A percentile compares a stretch with the other conserved stretches of the same genome.
Conservation (phyloP, 2,113 vertebrate genomes). For the Sapayoa aenigma region DNA sequence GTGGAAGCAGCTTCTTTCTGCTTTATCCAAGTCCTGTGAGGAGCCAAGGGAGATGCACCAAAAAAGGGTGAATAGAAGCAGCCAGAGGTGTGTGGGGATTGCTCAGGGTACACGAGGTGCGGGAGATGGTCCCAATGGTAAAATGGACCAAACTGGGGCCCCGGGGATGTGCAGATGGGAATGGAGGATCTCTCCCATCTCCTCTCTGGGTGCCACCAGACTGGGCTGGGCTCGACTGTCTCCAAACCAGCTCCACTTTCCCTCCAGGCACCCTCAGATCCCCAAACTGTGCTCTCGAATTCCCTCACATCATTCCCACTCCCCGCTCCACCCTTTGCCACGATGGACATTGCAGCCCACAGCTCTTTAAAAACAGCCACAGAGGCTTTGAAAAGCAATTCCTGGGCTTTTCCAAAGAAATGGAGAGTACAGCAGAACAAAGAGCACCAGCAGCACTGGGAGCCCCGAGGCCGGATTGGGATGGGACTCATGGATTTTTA, state of each 20-base stretch:
- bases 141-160: neutral
- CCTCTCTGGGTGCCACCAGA: neutral
- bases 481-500: fast-evolving
- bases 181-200: too few relatives aligned
- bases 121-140: neutral
- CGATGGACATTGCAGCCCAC: fast-evolving
- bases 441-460: fast-evolving
- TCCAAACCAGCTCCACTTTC: too few relatives aligned
- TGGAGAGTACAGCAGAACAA: fast-evolving
- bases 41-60: fast-evolving
- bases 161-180: neutral
- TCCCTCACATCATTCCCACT: neutral
- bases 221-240: neutral
- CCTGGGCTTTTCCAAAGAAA: fast-evolving
- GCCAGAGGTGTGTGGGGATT: neutral
- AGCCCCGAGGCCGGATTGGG: fast-evolving
- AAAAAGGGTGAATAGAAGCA: neutral
- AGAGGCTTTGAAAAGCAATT: fast-evolving
- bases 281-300: fast-evolving
- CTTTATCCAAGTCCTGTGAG: neutral
- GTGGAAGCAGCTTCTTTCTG: too few relatives aligned
- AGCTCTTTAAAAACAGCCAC: fast-evolving
- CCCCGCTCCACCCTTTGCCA: neutral
- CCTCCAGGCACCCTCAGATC: too few relatives aligned
- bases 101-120: neutral